Evolutionary conservation across 23 tunicate genomes (phyloP).

Genomic region (Ciona savignyi): DNA sequence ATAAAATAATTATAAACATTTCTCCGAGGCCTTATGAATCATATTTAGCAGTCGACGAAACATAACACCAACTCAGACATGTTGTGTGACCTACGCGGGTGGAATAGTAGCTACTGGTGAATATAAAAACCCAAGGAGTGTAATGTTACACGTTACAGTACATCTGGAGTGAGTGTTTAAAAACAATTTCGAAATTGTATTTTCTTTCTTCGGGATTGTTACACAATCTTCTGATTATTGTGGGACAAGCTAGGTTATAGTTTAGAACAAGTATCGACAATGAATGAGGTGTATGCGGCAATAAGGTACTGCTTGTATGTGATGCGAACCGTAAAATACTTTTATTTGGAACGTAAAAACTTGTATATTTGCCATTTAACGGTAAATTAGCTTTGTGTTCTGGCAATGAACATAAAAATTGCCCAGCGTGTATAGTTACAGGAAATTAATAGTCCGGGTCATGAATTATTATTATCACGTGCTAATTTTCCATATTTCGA

Average conservation of each 20-base stretch:
- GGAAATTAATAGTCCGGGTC: no score
- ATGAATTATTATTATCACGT: slow-evolving; percentile 45
- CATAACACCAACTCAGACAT: not conserved
- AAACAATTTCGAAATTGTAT: slow-evolving; percentile 20
- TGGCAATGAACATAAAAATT: no score
- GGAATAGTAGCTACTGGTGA: no score
- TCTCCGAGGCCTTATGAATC: no score
- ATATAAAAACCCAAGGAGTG: no score
- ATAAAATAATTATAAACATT: no score
- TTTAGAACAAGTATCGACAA: slow-evolving; percentile 21
- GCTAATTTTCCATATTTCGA: slow-evolving; percentile 30
- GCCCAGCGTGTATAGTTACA: no score
- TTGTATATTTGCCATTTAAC: no score
- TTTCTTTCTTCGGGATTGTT: not conserved
- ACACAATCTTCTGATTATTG: slow-evolving; percentile 26
- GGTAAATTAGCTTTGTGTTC: no score
- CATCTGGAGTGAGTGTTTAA: slow-evolving; percentile 3
- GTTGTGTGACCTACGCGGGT: not conserved
- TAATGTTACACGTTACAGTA: slow-evolving; percentile 10
- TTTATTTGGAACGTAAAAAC: no score
- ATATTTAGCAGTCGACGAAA: no score
- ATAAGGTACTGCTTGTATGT: slow-evolving; percentile 11
- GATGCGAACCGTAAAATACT: not conserved
- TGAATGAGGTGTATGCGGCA: slow-evolving; percentile 32
- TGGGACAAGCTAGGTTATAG: slow-evolving; percentile 1